These are phyloP conservation scores for Cyclopterus lumpus DNA, from an alignment of 2,797 vertebrate genomes.

Conservation along the genomic window DNA sequence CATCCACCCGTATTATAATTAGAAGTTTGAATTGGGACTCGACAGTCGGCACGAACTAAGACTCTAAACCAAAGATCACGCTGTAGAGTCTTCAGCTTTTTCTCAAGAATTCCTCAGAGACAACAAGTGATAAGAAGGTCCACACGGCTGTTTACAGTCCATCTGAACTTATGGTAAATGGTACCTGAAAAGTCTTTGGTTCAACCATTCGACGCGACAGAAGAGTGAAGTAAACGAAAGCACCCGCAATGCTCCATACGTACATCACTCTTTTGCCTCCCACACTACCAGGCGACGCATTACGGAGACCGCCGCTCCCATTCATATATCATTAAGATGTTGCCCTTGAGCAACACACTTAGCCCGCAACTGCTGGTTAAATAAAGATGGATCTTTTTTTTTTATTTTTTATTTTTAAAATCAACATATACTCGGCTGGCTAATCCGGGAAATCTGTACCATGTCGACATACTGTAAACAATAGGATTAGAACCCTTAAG, in stretches of 20 bases:
- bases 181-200: background rate
- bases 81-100: background rate
- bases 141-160: background rate
- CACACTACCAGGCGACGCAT: background rate
- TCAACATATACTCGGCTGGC: background rate
- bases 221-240: background rate
- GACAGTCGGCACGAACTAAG: background rate
- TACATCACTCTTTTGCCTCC: conserved; percentile 2
- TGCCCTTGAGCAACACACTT: conserved; percentile 49
- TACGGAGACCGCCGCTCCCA: conserved; percentile 15
- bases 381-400: conserved; percentile 41
- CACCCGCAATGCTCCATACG: background rate
- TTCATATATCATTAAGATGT: conserved; percentile 34
- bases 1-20: too few species aligned
- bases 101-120: background rate
- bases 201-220: background rate
- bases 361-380: conserved; percentile 12
- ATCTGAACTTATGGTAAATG: background rate
- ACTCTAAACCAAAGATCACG: background rate
- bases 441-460: conserved; percentile 51
- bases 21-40: background rate
- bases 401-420: conserved; percentile 15
- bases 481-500: conserved; percentile 55
- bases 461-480: conserved; percentile 59
- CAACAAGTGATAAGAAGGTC: background rate